Percentiles rank a stretch among this genome's conserved stretches.
phyloP scores from a whole-genome alignment of 2,888 invertebrate species.

The Folsomia manolachei region DNA sequence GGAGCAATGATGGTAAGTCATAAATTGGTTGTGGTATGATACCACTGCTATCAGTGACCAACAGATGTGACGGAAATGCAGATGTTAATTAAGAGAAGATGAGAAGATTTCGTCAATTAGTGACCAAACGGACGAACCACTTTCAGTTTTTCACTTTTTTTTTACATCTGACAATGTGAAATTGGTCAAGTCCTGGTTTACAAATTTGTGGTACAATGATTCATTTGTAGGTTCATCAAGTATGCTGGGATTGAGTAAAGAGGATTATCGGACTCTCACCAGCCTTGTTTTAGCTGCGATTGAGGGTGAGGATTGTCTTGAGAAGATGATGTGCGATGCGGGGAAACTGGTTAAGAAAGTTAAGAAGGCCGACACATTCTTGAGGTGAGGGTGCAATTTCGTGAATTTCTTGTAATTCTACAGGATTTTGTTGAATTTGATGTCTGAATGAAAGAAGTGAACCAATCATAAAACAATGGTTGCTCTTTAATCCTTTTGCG shows the following conservation, averaged over 20 bases:
- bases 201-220: neutral
- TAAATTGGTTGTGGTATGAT: neutral
- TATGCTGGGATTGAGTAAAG: constrained; percentile 49
- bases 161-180: neutral
- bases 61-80: neutral
- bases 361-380: constrained; percentile 51
- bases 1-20: constrained; percentile 48
- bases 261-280: constrained; percentile 49
- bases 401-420: constrained; percentile 1
- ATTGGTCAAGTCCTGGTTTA: neutral
- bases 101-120: constrained; percentile 8
- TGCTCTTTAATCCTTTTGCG: too few species aligned
- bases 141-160: constrained; percentile 8
- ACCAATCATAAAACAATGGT: too few species aligned
- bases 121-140: neutral
- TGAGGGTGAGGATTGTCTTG: constrained; percentile 51
- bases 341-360: constrained; percentile 51
- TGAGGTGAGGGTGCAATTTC: constrained; percentile 43
- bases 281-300: constrained; percentile 50
- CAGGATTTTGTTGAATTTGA: too few species aligned
- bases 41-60: neutral
- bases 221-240: constrained; percentile 40
- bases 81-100: neutral
- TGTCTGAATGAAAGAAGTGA: too few species aligned
- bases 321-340: constrained; percentile 51